These are phyloP conservation scores for Boleophthalmus pectinirostris DNA, from an alignment of 2,113 vertebrate genomes.

Conservation along the genomic window DNA sequence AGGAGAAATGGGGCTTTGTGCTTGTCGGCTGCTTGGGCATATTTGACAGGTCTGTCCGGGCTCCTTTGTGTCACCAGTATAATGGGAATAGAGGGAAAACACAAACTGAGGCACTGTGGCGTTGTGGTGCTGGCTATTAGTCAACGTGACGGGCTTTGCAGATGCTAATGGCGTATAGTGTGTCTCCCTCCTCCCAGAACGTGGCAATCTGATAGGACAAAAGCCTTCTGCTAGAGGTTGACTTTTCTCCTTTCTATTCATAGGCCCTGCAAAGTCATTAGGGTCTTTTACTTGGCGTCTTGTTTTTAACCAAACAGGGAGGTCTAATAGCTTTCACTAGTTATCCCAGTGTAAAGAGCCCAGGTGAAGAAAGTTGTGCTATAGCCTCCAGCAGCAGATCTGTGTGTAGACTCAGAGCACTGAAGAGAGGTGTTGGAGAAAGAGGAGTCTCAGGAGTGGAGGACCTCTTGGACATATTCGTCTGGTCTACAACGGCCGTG, in stretches of 20 bases:
- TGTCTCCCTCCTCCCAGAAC: slow-evolving; percentile 80
- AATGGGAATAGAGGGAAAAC: slow-evolving; percentile 87
- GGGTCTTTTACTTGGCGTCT: slow-evolving; percentile 47
- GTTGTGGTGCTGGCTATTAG: slow-evolving; percentile 81
- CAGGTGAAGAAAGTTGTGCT: slow-evolving; percentile 61
- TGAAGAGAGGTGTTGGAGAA: slow-evolving; percentile 70
- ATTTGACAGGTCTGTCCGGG: slow-evolving; percentile 91
- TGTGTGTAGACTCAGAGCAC: slow-evolving; percentile 29
- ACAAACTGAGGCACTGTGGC: slow-evolving; percentile 89
- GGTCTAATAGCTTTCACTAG: slow-evolving; percentile 47
- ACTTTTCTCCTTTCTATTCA: slow-evolving; percentile 75
- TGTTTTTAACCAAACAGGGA: slow-evolving; percentile 56
- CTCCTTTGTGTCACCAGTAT: slow-evolving; percentile 91
- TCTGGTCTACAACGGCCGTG: slow-evolving; percentile 45
- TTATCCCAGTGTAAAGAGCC: slow-evolving; percentile 54
- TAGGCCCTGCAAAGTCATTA: slow-evolving; percentile 82
- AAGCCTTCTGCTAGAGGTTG: slow-evolving; percentile 78
- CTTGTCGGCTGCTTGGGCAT: slow-evolving; percentile 83
- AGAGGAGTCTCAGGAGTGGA: slow-evolving; percentile 71
- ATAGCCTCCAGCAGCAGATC: slow-evolving; percentile 6
- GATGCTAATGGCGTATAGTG: slow-evolving; percentile 95
- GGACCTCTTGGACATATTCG: slow-evolving; percentile 76
- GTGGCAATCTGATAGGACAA: slow-evolving; percentile 84
- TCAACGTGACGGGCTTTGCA: slow-evolving; percentile 89
- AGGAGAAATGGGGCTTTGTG: slow-evolving; percentile 87